These are phyloP conservation scores for Anas flavirostris DNA, from an alignment of 2,797 vertebrate species.

Conservation along the genomic window DNA sequence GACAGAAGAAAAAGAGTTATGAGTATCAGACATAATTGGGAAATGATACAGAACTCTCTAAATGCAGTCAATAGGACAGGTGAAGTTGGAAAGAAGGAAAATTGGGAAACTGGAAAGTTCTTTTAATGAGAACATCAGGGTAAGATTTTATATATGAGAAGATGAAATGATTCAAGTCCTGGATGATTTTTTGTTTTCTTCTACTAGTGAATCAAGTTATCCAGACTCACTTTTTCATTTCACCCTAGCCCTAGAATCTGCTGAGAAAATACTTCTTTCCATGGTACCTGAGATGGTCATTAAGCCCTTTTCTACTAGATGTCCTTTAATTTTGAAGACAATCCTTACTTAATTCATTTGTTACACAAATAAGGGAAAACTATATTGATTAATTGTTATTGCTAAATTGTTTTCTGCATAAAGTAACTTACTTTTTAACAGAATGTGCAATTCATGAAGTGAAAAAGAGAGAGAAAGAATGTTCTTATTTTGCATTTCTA, in stretches of 20 bases:
- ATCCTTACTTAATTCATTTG: neutral
- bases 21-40: neutral
- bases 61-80: neutral
- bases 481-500: neutral
- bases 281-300: accelerated
- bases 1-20: neutral
- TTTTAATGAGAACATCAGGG: neutral
- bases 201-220: neutral
- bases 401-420: neutral
- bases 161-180: neutral
- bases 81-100: neutral
- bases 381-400: neutral
- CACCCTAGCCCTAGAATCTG: neutral
- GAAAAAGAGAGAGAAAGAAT: neutral
- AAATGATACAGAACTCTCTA: neutral
- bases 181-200: neutral
- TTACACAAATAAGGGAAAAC: neutral
- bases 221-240: neutral
- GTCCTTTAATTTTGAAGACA: neutral
- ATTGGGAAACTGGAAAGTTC: neutral
- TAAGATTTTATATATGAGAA: neutral
- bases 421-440: neutral
- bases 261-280: neutral
- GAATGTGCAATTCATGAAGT: neutral
- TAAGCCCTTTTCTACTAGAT: neutral